Percentiles rank a stretch among this genome's conserved stretches.
Evolutionary conservation across 1,140 invertebrate species (phyloP).

Genomic region (Oryctes rhinoceros): DNA sequence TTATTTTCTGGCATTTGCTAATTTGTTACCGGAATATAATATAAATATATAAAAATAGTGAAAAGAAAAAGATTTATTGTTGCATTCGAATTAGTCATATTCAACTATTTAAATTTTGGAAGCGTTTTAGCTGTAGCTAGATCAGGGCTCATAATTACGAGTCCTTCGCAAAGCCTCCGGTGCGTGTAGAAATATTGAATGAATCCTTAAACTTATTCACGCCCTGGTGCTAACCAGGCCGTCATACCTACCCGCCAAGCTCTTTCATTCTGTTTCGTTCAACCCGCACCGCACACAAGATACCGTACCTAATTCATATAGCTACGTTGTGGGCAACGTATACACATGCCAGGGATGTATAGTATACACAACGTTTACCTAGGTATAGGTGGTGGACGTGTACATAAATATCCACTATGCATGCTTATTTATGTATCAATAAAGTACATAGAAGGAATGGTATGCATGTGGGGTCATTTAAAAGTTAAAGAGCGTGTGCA

Average conservation of each 20-base stretch:
- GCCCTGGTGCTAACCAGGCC: constrained; percentile 6
- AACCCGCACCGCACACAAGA: background rate
- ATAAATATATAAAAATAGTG: no score
- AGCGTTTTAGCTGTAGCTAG: no score
- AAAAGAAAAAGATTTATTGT: no score
- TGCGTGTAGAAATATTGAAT: constrained; percentile 29
- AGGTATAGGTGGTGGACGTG: background rate
- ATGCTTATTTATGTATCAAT: background rate
- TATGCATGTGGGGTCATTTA: constrained; percentile 48
- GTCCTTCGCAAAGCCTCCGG: background rate
- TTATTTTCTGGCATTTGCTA: no score
- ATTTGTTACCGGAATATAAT: no score
- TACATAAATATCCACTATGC: background rate
- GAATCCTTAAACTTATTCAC: constrained; percentile 19
- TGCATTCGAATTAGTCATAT: no score
- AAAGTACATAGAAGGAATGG: constrained; percentile 44
- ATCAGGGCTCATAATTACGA: background rate
- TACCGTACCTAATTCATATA: background rate
- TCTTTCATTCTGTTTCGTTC: constrained; percentile 4
- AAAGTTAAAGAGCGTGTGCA: constrained; percentile 50
- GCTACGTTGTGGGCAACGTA: background rate
- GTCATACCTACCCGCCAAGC: constrained; percentile 6
- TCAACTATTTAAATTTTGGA: no score
- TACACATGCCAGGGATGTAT: background rate
- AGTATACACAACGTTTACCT: background rate